phyloP scores from a whole-genome alignment of 1,140 invertebrate species.

The Brachionus paranguensis region DNA sequence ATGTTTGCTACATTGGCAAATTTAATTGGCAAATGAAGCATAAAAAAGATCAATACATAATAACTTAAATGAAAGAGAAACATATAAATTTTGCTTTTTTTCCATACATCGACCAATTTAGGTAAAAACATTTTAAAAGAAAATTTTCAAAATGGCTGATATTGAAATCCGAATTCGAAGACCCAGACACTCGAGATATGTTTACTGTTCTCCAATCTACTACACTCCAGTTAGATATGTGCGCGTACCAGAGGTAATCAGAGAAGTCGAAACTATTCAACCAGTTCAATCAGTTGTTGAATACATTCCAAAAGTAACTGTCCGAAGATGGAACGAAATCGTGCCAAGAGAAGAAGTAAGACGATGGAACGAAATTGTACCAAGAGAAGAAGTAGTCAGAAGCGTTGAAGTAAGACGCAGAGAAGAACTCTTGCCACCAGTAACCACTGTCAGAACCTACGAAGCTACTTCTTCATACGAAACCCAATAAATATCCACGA shows the following conservation, averaged over 20 bases:
- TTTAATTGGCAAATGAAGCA: background rate
- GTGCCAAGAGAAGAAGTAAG: background rate
- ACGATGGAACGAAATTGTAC: conserved; percentile 30
- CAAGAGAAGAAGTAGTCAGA: conserved; percentile 1
- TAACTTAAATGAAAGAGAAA: background rate
- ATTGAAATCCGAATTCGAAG: background rate
- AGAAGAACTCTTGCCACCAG: background rate
- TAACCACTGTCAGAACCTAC: background rate
- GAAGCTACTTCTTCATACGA: background rate
- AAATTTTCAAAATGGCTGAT: background rate
- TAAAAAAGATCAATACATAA: background rate
- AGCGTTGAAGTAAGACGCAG: background rate
- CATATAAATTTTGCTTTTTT: background rate
- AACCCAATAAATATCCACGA: background rate
- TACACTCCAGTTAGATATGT: background rate
- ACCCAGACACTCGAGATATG: background rate
- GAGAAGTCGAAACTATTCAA: background rate
- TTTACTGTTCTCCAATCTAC: background rate
- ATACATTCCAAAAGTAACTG: background rate
- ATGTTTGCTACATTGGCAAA: background rate
- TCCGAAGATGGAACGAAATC: background rate
- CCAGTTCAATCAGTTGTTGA: background rate
- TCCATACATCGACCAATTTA: background rate
- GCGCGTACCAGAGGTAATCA: background rate
- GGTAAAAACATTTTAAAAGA: background rate